These are phyloP conservation scores for Harpagifer antarcticus DNA, from an alignment of 2,797 vertebrate genomes.

Conservation along the genomic window DNA sequence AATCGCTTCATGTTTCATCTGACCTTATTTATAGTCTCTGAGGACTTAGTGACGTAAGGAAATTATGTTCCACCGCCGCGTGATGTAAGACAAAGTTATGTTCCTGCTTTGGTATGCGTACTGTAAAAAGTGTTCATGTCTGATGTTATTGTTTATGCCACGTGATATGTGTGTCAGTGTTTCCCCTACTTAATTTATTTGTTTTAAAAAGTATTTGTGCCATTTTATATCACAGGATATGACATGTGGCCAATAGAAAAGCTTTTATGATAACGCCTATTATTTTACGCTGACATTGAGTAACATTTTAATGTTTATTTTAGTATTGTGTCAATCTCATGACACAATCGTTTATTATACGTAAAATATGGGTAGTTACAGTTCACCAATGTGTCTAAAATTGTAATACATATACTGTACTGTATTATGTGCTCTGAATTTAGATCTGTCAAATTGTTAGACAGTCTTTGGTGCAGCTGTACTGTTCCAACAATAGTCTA, in stretches of 20 bases:
- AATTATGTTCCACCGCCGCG: constrained; percentile 31
- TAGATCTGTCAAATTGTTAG: constrained; percentile 3
- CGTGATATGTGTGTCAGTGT: not conserved
- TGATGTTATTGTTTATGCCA: not conserved
- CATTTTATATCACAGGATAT: not conserved
- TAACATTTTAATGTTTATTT: not conserved
- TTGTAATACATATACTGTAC: constrained; percentile 11
- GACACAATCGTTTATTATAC: not conserved
- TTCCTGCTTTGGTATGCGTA: constrained; percentile 15
- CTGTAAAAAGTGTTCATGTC: not conserved
- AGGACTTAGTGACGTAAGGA: constrained; percentile 55
- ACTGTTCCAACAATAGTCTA: constrained; percentile 24
- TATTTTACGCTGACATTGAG: not conserved
- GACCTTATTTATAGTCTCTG: constrained; percentile 60
- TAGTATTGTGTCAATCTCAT: constrained; percentile 5
- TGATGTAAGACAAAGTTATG: constrained; percentile 57
- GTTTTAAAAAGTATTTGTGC: not conserved
- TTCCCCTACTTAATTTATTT: not conserved
- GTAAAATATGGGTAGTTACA: not conserved
- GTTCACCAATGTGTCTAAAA: not conserved
- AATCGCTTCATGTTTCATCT: constrained; percentile 57
- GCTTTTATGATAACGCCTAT: not conserved
- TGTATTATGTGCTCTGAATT: not conserved
- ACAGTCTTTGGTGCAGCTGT: constrained; percentile 20
- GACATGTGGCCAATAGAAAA: not conserved